phyloP scores from a whole-genome alignment of 2,113 vertebrate species.

The Pteronura brasiliensis region DNA sequence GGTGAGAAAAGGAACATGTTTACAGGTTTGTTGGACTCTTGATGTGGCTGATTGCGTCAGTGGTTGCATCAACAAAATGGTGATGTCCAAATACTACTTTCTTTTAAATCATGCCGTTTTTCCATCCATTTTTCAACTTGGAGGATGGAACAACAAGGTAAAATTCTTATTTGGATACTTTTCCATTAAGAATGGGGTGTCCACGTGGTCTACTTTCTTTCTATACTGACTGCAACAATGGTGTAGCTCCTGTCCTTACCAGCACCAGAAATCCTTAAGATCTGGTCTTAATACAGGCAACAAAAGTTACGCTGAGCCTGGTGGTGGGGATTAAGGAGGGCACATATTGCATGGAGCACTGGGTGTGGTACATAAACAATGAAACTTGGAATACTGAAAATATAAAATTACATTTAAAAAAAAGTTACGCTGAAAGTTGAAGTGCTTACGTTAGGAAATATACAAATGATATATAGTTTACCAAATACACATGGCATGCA shows the following conservation, averaged over 20 bases:
- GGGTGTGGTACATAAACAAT: too few species aligned
- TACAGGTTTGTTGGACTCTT: not conserved
- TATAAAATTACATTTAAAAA: too few species aligned
- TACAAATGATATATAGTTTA: not conserved
- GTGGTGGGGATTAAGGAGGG: too few species aligned
- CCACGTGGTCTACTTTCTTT: not conserved
- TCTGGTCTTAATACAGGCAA: not conserved
- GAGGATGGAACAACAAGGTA: not conserved
- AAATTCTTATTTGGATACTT: not conserved
- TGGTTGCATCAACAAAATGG: not conserved
- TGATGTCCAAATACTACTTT: not conserved
- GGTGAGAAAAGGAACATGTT: not conserved
- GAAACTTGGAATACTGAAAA: too few species aligned
- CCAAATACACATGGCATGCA: not conserved
- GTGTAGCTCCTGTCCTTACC: not conserved
- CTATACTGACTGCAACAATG: rapidly evolving
- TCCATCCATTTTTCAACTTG: not conserved
- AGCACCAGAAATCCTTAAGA: not conserved
- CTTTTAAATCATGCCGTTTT: not conserved
- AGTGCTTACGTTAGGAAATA: not conserved
- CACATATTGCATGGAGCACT: too few species aligned
- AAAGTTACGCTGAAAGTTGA: not conserved
- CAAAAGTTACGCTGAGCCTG: too few species aligned
- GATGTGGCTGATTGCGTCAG: not conserved
- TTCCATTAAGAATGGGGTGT: not conserved